Evolutionary conservation across 2,797 vertebrate genomes (phyloP), one percentile per base, ranked within the genome.

Genomic region (Myripristis murdjan): DNA sequence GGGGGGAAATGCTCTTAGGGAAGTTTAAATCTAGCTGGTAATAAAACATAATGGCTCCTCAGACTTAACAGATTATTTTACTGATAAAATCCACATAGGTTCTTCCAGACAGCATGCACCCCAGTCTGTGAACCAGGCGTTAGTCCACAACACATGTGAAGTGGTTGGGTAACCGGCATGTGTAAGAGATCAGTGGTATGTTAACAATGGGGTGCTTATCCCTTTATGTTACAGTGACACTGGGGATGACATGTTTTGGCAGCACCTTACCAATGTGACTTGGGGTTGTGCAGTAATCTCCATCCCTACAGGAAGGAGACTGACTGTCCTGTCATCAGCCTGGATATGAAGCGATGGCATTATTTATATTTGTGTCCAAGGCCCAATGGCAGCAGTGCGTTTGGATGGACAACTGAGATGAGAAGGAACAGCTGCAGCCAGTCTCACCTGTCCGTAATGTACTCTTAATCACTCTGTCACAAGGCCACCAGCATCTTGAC

Each of bases 171-270:
- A 82, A 79, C 18, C 75, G 70, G 46, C 58, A 56, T 79, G 83
- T 69, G 78, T 82, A 65, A 69, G 20, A 43, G 61, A 83, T 84
- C 61, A 64, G 33, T 64, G 61, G 70, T 49, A 44, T 69, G 75
- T 64, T 59, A 86, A 91, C 86, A 90, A 89, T 56, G 28, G 56
- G 18, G 39, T 75, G 64, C 52, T 75, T 87, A 64, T 85, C 56
- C 20, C 16, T 60, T 18, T 18, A 14, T 61, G 58, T 58, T 35
- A 23, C 16, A 14, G 43, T 51, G 55, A 69, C 58, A 77, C 84
- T 75, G 31, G 26, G 49, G 76, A 20, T 55, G 63, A 76, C 58
- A 66, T n/a, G n/a, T n/a, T n/a, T n/a, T n/a, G n/a, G n/a, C n/a
- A n/a, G n/a, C n/a, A n/a, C n/a, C n/a, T n/a, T n/a, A n/a, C n/a